Conservation (phyloP, 2,113 vertebrate genomes). For the Epinephelus cyanopodus region DNA sequence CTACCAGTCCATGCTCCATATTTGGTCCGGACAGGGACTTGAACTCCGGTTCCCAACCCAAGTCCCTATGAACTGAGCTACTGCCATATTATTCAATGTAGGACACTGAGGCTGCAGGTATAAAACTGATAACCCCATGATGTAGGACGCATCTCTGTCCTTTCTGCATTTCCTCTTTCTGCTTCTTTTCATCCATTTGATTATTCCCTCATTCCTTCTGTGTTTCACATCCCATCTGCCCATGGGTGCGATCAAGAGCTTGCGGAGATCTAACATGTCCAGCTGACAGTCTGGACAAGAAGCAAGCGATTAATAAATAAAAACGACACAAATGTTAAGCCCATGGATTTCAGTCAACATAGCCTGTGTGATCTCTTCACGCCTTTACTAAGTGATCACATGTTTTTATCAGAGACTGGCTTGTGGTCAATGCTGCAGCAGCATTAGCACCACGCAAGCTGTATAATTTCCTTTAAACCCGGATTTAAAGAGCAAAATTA, state of each 20-base stretch:
- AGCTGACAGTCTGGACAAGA: slow-evolving; percentile 49
- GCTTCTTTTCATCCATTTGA: slow-evolving; percentile 2
- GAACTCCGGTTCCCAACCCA: too few species aligned
- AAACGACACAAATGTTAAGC: slow-evolving; percentile 19
- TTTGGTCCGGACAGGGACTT: too few species aligned
- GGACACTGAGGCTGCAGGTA: slow-evolving; percentile 46
- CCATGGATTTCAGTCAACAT: slow-evolving; percentile 10
- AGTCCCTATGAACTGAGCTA: too few species aligned
- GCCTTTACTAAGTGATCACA: slow-evolving; percentile 26
- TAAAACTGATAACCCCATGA: slow-evolving; percentile 50
- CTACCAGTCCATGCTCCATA: too few species aligned
- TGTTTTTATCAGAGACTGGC: not conserved
- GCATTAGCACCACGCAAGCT: not conserved
- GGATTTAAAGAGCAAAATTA: slow-evolving; percentile 20
- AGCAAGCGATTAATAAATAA: slow-evolving; percentile 26
- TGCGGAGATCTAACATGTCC: slow-evolving; percentile 43
- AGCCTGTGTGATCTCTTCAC: slow-evolving; percentile 18
- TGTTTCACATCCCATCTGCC: slow-evolving; percentile 46
- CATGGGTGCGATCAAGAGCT: slow-evolving; percentile 42
- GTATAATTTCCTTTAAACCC: slow-evolving; percentile 13
- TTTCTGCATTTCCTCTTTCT: slow-evolving; percentile 1
- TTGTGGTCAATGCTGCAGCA: not conserved
- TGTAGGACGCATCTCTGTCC: slow-evolving; percentile 8
- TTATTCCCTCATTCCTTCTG: slow-evolving; percentile 13
- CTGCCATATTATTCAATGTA: slow-evolving; percentile 22